Conservation (phyloP, 1,140 invertebrate species). For the Dendrolimus punctatus region DNA sequence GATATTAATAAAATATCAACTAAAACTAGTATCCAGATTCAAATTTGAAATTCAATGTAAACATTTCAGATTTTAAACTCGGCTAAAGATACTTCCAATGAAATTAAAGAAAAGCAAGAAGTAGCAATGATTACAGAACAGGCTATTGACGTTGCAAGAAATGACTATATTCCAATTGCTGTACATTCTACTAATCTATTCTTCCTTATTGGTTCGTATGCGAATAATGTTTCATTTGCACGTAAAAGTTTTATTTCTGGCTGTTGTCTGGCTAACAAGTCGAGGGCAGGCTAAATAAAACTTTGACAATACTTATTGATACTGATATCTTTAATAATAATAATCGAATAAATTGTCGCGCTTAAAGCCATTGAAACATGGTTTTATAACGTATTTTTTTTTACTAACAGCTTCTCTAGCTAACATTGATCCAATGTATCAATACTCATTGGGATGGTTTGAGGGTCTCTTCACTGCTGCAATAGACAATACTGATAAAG, state of each 20-base stretch:
- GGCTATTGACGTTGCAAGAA: slow-evolving; percentile 83
- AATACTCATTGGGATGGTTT: slow-evolving; percentile 96
- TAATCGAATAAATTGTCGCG: too few relatives aligned
- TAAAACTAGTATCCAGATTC: too few relatives aligned
- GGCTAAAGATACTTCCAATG: slow-evolving; percentile 91
- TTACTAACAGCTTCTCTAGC: slow-evolving; percentile 81
- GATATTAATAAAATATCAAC: too few relatives aligned
- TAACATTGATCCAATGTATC: slow-evolving; percentile 98
- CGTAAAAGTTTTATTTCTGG: neutral
- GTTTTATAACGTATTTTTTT: neutral
- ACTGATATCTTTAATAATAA: too few relatives aligned
- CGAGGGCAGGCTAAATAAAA: too few relatives aligned
- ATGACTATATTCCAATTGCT: slow-evolving; percentile 91
- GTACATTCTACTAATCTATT: slow-evolving; percentile 92
- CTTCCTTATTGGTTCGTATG: slow-evolving; percentile 87
- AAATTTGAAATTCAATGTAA: too few relatives aligned
- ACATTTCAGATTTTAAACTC: slow-evolving; percentile 82
- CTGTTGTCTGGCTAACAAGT: neutral
- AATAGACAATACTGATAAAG: slow-evolving; percentile 94
- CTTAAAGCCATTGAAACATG: too few relatives aligned
- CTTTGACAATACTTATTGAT: too few relatives aligned
- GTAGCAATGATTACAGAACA: slow-evolving; percentile 91
- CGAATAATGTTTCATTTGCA: slow-evolving; percentile 8
- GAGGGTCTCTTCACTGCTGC: slow-evolving; percentile 90
- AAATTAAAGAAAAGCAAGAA: slow-evolving; percentile 91